Evolutionary conservation across 2,797 vertebrate species (phyloP), one percentile per base, ranked within the genome.

Genomic region (Enteromius anoplus): DNA sequence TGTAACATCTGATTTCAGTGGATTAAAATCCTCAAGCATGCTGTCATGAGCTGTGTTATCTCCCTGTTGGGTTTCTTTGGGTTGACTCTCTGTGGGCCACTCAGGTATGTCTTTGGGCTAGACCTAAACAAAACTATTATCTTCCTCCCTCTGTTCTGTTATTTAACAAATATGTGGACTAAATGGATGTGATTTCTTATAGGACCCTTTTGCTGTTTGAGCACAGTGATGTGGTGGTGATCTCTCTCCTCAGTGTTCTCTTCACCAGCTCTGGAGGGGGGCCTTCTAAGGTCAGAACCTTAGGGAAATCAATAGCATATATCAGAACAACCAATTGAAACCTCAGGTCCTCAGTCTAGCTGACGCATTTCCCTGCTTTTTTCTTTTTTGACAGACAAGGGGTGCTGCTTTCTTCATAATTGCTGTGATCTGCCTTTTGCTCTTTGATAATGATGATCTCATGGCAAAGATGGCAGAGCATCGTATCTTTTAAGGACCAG

Each of bases 401-500:
- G 98, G 98, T 14, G 96, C 96, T 83, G 97, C 94, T 19, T 95
- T 99, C 89, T 99, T 99, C 92, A 96, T 99, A 91, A 96, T 98
- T 83, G 97, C 97, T 86, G 96, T 99, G 60, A 95, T 99, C 89
- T 99, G 97, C 89, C 94, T 99, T 42, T 92, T 99, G 5, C 96
- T 99, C 88, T 99, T 99, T 45, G 98, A 99, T 92, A 99, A 99
- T 65, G 98, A 99, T 72, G 97, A 99, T 85, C 97, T 99, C 83
- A 99, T 99, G 98, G 97, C 97, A 51, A 99, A 99, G 93, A 97
- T 99, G 95, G 97, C 97, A 7, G 98, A 99, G 88, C 98, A 99
- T 91, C 97, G 98, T 99, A 99, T 99, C 97, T 96, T 99, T 97
- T 93, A 53, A 26, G 21, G 3, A 19, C 65, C 3, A 12, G 9